Base-by-base conservation (phyloP, 2,888 invertebrate species). In the Nowickia ferox region DNA sequence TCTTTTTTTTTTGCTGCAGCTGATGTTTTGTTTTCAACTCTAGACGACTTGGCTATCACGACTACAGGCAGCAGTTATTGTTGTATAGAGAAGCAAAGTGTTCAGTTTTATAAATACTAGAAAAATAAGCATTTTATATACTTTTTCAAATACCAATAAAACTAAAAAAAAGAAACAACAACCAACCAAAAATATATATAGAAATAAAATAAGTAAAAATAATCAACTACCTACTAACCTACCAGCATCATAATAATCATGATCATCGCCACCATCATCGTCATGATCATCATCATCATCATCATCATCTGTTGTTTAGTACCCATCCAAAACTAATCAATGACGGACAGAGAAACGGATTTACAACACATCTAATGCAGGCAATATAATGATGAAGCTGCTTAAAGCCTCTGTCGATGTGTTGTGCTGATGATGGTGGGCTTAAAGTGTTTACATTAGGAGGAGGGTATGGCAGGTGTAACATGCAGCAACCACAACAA, bases 31-130 rank as follows among this genome's bases (percentile, higher is more conserved):
- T 72, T 46, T 68, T 15, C 55, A 84, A 81, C 77, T 72, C 59
- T 79, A 82, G 82, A 59, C 82, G 66, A 78, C 83, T 79, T 76
- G 78, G 82, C 85, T 65, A 86, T 83, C 85, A 86, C 85, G 85
- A 86, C 82, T 68, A 51, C 59, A 57, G 30, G 57, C 53, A 22
- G 40, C 48, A 66, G 48, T 19, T 15, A 17, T 44, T 19, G 40
- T 19, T 15, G 44, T 38, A 19, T 51, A 15, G 51, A 48, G 38
- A 9, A 6, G 46, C 22, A 40, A 48, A 9, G 57, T 38, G 40
- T 69, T 77, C 13, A 44, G 19, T 19, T 68, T 38, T 48, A 65
- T 63, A 80, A 57, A 53, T 71, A 65, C n/a, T 22, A 55, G 30
- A 53, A 53, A 6, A 51, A 51, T 15, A 59, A 63, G 15, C 11